phyloP scores from a whole-genome alignment of 2,888 invertebrate genomes.

The Isoperla grammatica region DNA sequence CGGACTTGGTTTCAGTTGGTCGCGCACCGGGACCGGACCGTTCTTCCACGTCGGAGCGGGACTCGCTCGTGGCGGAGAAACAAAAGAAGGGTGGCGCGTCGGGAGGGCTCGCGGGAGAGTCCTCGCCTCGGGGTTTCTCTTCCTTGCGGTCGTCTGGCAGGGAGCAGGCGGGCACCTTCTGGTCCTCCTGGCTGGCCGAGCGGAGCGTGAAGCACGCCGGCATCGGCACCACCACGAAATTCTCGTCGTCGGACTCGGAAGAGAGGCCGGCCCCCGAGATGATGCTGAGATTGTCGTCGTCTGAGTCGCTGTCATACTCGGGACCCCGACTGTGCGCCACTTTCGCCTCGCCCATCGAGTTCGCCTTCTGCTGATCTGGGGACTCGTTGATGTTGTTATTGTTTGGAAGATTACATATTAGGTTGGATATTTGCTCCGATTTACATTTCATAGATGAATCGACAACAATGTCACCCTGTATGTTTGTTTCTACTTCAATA shows the following conservation, averaged over 20 bases:
- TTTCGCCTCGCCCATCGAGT: conserved; percentile 20
- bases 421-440: background rate
- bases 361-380: conserved; percentile 3
- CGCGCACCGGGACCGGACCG: too few relatives aligned
- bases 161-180: background rate
- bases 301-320: conserved; percentile 36
- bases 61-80: too few relatives aligned
- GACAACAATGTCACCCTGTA: conserved; percentile 1
- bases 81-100: too few relatives aligned
- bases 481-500: background rate
- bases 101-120: too few relatives aligned
- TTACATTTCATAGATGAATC: conserved; percentile 19
- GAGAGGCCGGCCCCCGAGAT: conserved; percentile 37
- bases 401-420: background rate
- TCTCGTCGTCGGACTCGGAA: conserved; percentile 33
- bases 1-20: background rate
- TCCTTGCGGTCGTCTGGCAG: background rate
- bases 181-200: background rate
- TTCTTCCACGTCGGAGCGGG: too few relatives aligned
- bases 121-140: background rate
- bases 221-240: conserved; percentile 40
- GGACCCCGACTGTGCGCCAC: background rate
- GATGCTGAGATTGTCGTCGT: conserved; percentile 41
- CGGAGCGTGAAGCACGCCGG: conserved; percentile 27
- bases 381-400: conserved; percentile 15